These are phyloP conservation scores for Orthonyx spaldingii DNA, from an alignment of 2,113 vertebrate species.

Conservation along the genomic window DNA sequence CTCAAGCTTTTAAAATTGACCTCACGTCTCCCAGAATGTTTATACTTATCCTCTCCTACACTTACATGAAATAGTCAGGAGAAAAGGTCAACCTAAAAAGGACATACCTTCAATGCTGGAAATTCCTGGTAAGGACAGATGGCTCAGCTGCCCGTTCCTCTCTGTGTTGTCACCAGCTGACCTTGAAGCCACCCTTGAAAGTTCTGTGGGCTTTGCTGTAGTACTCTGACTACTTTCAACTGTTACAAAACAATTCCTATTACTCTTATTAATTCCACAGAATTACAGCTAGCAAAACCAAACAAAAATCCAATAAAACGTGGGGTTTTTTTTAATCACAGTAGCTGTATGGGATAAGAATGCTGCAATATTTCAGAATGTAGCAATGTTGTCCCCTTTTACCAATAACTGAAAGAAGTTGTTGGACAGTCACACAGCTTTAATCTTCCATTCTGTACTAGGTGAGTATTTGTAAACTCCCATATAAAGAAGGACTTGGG, in stretches of 20 bases:
- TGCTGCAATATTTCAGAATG: not conserved
- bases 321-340: not conserved
- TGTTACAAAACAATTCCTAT: constrained; percentile 26
- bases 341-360: not conserved
- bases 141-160: constrained; percentile 23
- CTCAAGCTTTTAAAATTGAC: not conserved
- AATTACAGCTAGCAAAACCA: not conserved
- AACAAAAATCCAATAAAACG: not conserved
- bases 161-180: constrained; percentile 54
- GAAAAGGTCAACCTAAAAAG: not conserved
- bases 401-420: not conserved
- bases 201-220: constrained; percentile 63
- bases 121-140: constrained; percentile 69
- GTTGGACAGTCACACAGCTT: not conserved
- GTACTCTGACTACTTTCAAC: constrained; percentile 48
- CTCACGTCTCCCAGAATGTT: not conserved
- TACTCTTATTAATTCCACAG: not conserved
- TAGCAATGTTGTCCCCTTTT: not conserved
- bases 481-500: not conserved
- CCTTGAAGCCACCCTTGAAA: constrained; percentile 58
- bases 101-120: constrained; percentile 68
- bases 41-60: not conserved
- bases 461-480: not conserved
- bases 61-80: not conserved
- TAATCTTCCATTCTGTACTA: not conserved